phyloP scores from a whole-genome alignment of 2,797 vertebrate species.

The Sebastes miniatus region DNA sequence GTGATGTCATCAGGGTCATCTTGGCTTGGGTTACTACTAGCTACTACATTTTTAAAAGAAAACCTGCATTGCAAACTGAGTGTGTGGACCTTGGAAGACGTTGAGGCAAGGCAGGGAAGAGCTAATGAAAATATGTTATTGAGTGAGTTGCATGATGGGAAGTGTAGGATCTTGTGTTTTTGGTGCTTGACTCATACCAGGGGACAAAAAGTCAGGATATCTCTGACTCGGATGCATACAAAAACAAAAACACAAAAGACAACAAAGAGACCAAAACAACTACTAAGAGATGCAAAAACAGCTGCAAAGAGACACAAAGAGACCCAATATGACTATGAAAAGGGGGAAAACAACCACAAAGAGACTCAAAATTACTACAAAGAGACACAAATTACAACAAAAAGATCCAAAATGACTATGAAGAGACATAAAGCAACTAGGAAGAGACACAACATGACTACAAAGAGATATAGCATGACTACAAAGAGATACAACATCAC shows the following conservation, averaged over 20 bases:
- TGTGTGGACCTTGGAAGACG: not conserved
- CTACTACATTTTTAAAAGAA: not conserved
- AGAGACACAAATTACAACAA: too few species aligned
- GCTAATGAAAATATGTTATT: not conserved
- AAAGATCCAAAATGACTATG: too few species aligned
- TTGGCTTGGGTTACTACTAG: not conserved
- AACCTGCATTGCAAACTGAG: not conserved
- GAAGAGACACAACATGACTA: too few species aligned
- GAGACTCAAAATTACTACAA: too few species aligned
- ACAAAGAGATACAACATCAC: too few species aligned
- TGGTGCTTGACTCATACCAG: not conserved
- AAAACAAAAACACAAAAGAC: not conserved
- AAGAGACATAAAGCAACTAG: too few species aligned
- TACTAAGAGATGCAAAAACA: rapidly evolving
- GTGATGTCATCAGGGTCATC: not conserved
- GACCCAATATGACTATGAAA: rapidly evolving
- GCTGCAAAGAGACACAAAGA: too few species aligned
- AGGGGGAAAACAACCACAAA: too few species aligned
- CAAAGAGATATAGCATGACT: too few species aligned
- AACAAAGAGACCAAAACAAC: too few species aligned
- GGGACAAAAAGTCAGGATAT: not conserved
- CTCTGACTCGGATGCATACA: not conserved
- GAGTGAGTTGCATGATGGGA: too few species aligned
- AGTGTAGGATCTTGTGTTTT: too few species aligned
- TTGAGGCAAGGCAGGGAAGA: not conserved